Base-by-base conservation (phyloP, 2,797 vertebrate genomes). In the Chloroceryle inda region DNA sequence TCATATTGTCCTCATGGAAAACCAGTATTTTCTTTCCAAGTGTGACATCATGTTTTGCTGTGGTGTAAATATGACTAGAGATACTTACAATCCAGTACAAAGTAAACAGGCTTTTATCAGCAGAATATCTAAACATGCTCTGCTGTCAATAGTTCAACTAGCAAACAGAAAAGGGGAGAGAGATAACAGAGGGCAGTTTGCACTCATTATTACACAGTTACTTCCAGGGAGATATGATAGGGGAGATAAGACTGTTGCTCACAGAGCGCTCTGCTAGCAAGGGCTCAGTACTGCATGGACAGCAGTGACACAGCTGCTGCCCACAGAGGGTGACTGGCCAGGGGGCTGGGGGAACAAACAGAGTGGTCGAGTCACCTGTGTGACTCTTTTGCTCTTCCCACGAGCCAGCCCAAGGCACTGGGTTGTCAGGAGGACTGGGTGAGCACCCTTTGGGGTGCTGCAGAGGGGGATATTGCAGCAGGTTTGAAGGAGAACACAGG, bases 61-160 rank as follows among this genome's bases (percentile, higher is more conserved):
- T 33, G 29, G 37, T 56, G 42, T 77, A 76, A 89, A 72, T 45
- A 49, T 1, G 17, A 52, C 68, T 62, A 50, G 37, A 91, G 53
- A 62, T 40, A 85, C 18, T 7, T 27, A 83, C n/a, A 84, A 58
- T 45, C n/a, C 62, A 72, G 73, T 62, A 68, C 26, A 89, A 91
- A 89, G 62, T 47, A 91, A 96, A 94, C 79, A 68, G 58, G 58
- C 53, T 92, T 91, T 91, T 96, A 95, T 92, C 56, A 72, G 93
- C 76, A 86, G 85, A 88, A 42, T 93, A 90, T 88, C 83, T 88
- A 85, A 94, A 88, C 73, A 45, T 0, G 2, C 45, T 83, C 53
- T 49, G 58, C 85, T 81, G 26, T 47, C 62, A 58, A 27, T 9
- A 14, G 49, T n/a, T 83, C 83, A 49, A 16, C 49, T 23, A 61